Evolutionary conservation across 2,113 vertebrate genomes (phyloP).

Genomic region (Neopipo cinnamomea): DNA sequence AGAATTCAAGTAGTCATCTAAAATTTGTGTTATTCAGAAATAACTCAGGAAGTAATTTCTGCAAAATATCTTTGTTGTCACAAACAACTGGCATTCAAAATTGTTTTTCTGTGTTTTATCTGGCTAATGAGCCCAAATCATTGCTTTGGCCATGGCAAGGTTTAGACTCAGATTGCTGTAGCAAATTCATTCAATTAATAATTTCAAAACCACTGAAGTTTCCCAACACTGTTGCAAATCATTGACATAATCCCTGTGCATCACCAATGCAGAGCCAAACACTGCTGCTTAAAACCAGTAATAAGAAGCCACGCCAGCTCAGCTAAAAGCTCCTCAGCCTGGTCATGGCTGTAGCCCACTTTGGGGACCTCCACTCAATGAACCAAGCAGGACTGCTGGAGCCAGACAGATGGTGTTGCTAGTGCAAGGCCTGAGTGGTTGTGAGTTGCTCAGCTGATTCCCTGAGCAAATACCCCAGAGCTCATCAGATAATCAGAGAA

Average conservation of each 20-base stretch:
- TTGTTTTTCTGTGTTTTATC: background rate
- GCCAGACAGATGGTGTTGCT: background rate
- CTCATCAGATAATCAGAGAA: background rate
- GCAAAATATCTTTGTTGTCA: background rate
- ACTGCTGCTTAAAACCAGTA: background rate
- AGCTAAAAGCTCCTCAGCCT: background rate
- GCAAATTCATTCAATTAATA: background rate
- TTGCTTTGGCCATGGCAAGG: background rate
- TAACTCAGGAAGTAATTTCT: background rate
- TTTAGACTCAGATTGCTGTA: background rate
- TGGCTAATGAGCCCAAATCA: background rate
- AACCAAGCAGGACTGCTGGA: background rate
- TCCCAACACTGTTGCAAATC: background rate
- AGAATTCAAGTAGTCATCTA: background rate
- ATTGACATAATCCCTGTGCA: background rate
- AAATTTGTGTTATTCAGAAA: background rate
- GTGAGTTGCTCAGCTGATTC: background rate
- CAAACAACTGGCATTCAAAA: background rate
- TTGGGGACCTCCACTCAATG: rapidly evolving
- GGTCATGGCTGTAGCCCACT: rapidly evolving
- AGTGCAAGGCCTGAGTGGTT: rapidly evolving
- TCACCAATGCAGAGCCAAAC: background rate
- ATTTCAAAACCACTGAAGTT: background rate
- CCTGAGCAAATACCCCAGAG: background rate
- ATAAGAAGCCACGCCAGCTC: background rate